Conservation (phyloP, 2,797 vertebrate genomes). For the Ispidina picta region DNA sequence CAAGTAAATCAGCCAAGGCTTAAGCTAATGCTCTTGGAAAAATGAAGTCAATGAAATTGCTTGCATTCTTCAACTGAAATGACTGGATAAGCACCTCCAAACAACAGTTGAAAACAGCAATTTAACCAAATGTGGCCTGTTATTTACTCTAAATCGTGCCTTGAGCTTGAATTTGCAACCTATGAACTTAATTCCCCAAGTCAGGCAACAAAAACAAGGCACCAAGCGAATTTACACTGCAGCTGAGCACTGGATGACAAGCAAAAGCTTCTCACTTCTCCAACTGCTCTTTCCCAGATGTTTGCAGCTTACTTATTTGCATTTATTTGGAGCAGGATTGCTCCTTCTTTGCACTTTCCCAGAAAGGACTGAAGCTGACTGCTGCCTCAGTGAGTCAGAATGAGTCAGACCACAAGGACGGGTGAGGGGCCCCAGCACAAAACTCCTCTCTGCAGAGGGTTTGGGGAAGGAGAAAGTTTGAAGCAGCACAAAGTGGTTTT, state of each 20-base stretch:
- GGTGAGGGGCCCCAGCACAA: neutral
- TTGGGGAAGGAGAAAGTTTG: neutral
- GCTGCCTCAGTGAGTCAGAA: constrained; percentile 46
- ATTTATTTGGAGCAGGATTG: constrained; percentile 12
- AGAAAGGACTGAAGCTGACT: constrained; percentile 6
- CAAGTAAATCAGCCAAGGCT: neutral
- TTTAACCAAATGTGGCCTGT: neutral
- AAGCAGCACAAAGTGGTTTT: neutral
- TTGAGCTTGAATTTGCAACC: neutral
- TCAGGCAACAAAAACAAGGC: neutral
- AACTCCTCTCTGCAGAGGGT: neutral
- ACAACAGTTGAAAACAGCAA: neutral
- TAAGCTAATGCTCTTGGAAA: neutral
- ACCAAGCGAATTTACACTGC: neutral
- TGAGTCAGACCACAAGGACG: constrained; percentile 21
- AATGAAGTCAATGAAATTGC: constrained; percentile 3
- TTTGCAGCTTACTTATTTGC: constrained; percentile 1
- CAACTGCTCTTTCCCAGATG: neutral
- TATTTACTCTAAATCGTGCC: neutral
- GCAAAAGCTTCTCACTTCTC: neutral
- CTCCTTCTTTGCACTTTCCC: constrained; percentile 22
- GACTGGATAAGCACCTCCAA: neutral
- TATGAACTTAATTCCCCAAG: neutral
- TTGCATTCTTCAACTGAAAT: constrained; percentile 23
- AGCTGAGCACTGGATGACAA: neutral